Evolutionary conservation across 2,888 invertebrate species (phyloP).

Genomic region (Atrina japonica): DNA sequence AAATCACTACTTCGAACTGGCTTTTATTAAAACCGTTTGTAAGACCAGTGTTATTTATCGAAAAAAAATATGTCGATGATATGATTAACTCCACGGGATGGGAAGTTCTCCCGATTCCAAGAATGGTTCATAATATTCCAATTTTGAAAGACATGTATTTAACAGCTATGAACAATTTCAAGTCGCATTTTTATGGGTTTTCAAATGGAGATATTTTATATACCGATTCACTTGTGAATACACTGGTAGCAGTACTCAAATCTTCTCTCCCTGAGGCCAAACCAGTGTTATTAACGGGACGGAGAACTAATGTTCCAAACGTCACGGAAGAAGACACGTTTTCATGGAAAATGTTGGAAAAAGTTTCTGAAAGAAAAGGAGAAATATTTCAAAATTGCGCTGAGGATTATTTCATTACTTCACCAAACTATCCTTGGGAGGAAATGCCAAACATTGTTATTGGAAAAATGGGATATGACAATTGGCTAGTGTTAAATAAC

Average conservation of each 20-base stretch:
- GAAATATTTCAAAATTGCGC: slow-evolving; percentile 37
- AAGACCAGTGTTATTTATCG: too few relatives aligned
- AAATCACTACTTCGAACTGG: too few relatives aligned
- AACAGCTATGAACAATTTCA: slow-evolving; percentile 28
- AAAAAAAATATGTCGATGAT: too few relatives aligned
- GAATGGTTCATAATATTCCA: too few relatives aligned
- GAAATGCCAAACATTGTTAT: slow-evolving; percentile 53
- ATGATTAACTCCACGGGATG: too few relatives aligned
- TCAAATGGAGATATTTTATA: slow-evolving; percentile 53
- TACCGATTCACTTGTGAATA: slow-evolving; percentile 21
- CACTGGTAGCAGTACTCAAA: background rate
- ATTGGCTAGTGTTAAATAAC: slow-evolving; percentile 50
- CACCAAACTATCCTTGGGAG: slow-evolving; percentile 51
- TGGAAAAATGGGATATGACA: slow-evolving; percentile 52
- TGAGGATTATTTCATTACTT: slow-evolving; percentile 54
- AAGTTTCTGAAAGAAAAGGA: slow-evolving; percentile 28
- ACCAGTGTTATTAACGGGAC: slow-evolving; percentile 30
- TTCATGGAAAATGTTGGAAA: slow-evolving; percentile 5
- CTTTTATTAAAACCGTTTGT: too few relatives aligned
- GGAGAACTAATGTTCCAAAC: slow-evolving; percentile 38
- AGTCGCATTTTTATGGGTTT: slow-evolving; percentile 44
- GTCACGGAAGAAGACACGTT: slow-evolving; percentile 21
- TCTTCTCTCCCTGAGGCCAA: background rate
- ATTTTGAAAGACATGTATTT: slow-evolving; percentile 49
- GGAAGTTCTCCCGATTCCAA: too few relatives aligned